phyloP scores from a whole-genome alignment of 53 echinoderm and acorn worm genomes.

The Paracentrotus lividus region DNA sequence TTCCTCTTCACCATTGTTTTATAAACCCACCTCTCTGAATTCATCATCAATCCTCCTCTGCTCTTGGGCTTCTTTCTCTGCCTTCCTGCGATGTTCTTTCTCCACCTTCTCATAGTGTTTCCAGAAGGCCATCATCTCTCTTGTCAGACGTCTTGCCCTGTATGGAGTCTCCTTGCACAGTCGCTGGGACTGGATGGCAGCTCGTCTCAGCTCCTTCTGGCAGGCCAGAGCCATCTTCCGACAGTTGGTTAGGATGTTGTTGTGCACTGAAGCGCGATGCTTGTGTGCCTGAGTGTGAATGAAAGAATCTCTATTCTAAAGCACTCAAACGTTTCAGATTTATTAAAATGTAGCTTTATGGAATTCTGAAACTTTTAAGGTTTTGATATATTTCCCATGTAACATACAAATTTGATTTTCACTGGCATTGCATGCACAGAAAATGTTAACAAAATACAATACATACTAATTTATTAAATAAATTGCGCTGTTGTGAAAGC shows the following conservation, averaged over 20 bases:
- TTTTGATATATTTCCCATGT: too few relatives aligned
- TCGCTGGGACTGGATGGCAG: constrained; percentile 94
- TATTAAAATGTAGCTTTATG: too few relatives aligned
- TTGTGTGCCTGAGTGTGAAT: constrained; percentile 85
- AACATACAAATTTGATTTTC: too few relatives aligned
- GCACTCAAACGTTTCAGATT: too few relatives aligned
- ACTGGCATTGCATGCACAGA: too few relatives aligned
- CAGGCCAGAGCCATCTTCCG: constrained; percentile 97
- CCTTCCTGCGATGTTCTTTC: constrained; percentile 95
- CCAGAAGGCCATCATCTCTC: constrained; percentile 99
- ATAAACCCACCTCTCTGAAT: constrained; percentile 90
- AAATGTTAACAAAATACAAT: too few relatives aligned
- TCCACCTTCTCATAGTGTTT: constrained; percentile 98
- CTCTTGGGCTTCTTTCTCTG: constrained; percentile 99
- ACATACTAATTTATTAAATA: too few relatives aligned
- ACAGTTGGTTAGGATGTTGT: constrained; percentile 96
- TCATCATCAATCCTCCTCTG: constrained; percentile 97
- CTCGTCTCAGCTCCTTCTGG: constrained; percentile 95
- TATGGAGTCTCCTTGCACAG: constrained; percentile 97
- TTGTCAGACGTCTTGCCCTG: constrained; percentile 91
- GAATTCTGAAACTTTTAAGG: too few relatives aligned
- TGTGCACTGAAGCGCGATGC: constrained; percentile 91
- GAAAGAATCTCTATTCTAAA: neutral
- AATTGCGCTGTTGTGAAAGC: too few relatives aligned
- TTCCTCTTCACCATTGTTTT: too few relatives aligned